Base-by-base conservation (phyloP, 2,797 vertebrate genomes). In the Melanotaenia pygmaea region DNA sequence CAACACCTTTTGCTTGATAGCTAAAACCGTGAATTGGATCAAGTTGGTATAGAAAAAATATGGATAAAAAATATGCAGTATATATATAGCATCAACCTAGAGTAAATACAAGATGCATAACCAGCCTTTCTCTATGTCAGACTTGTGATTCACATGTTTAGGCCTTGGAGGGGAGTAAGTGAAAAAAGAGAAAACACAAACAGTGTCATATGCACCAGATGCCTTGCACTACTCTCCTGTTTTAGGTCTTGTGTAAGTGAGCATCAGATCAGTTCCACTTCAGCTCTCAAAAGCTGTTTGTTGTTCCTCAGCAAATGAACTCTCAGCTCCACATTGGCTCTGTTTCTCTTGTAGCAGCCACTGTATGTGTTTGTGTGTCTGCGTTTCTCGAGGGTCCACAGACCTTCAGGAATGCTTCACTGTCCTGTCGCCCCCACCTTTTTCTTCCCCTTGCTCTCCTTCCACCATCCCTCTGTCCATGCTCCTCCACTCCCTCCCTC, bases 371-470 rank as follows among this genome's bases (percentile, higher is more conserved):
- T 74, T 79, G 79, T 83, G 74, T 81, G 72, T 86, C 81, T 76
- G 69, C 64, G 6, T 74, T 80, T 81, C 60, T 61, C 60, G 60
- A 84, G 69, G 86, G 75, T 84, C 86, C 75, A 64, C 72, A 81
- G 83, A 77, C 77, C 82, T 87, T 91, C 72, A 91, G 88, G 89
- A 93, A 94, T 83, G 88, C 89, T 83, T 77, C 84, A 70, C 86
- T 89, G 86, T 89, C 86, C 81, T 59, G 38, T 54, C 20, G 3
- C 67, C 65, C 79, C 77, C 72, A 9, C 58, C 65, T 56, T 47
- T 47, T 40, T 47, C 43, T 45, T 8, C 43, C 60, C 65, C 58
- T 43, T 22, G 0, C 70, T 56, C 59, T 32, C 69, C 65, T 45
- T 47, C 70, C 67, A 50, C 69, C 72, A 24, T 53, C 50, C 62